Evolutionary conservation across 2,888 invertebrate species (phyloP).

Genomic region (Heterodera filipjevi): DNA sequence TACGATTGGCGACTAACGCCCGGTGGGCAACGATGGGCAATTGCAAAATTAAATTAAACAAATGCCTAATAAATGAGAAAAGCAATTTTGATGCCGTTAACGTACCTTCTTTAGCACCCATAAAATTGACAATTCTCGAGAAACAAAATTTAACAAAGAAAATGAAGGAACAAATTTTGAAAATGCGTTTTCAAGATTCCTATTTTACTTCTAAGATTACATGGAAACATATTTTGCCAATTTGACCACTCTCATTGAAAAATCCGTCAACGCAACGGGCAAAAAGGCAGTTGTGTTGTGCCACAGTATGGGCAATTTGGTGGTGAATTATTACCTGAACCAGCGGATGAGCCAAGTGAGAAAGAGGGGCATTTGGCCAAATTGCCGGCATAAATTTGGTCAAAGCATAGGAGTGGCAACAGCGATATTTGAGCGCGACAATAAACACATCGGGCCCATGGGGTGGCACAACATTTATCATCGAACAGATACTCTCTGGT

Average conservation of each 20-base stretch:
- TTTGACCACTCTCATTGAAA: background rate
- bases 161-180: too few relatives aligned
- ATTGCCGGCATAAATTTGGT: too few relatives aligned
- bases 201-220: background rate
- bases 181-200: background rate
- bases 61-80: too few relatives aligned
- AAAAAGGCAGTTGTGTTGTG: background rate
- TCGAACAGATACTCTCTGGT: conserved; percentile 2
- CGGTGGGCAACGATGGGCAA: background rate
- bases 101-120: too few relatives aligned
- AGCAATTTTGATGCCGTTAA: too few relatives aligned
- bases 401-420: background rate
- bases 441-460: background rate
- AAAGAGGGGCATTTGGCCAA: background rate
- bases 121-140: too few relatives aligned
- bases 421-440: background rate
- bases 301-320: conserved; percentile 2
- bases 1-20: background rate
- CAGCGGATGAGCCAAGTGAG: background rate
- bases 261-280: background rate
- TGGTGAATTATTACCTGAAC: background rate
- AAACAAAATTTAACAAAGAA: too few relatives aligned
- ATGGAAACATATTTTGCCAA: background rate
- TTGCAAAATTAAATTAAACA: background rate
- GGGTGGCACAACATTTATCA: background rate